Evolutionary conservation across 2,113 vertebrate genomes (phyloP).

Genomic region (Menidia beryllina): DNA sequence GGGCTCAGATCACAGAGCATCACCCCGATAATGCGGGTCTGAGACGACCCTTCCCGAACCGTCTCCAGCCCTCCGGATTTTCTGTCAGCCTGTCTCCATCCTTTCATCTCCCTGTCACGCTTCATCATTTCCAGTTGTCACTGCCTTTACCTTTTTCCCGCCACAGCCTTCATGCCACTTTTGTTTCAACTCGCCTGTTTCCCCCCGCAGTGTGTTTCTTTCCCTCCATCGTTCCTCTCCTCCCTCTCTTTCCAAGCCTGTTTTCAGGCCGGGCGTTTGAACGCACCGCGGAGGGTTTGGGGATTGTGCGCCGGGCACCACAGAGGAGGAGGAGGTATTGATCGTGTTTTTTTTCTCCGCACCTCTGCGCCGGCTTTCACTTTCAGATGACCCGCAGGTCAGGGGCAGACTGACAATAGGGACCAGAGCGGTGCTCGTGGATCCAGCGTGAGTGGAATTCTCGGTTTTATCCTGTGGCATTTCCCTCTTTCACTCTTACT

Average conservation of each 20-base stretch:
- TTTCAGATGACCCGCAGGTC: constrained; percentile 46
- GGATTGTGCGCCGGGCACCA: constrained; percentile 9
- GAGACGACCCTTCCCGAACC: constrained; percentile 11
- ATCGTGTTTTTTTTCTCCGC: not conserved
- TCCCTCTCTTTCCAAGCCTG: not conserved
- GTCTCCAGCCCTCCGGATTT: constrained; percentile 22
- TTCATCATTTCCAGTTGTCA: constrained; percentile 50
- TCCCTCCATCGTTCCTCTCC: constrained; percentile 4
- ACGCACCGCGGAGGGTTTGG: constrained; percentile 27
- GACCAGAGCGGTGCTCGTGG: not conserved
- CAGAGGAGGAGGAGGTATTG: constrained; percentile 15
- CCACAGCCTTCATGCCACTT: constrained; percentile 33
- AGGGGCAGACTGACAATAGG: constrained; percentile 9
- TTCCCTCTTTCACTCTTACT: not conserved
- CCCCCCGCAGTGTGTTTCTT: constrained; percentile 23
- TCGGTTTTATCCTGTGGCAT: constrained; percentile 32
- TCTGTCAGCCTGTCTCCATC: constrained; percentile 3
- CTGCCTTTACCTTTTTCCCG: constrained; percentile 43
- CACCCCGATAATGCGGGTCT: constrained; percentile 24
- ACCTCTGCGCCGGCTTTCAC: constrained; percentile 10
- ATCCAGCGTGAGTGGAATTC: constrained; percentile 4
- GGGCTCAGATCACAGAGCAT: constrained; percentile 30
- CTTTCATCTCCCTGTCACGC: constrained; percentile 40
- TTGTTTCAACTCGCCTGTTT: constrained; percentile 33
- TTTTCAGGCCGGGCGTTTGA: constrained; percentile 24